Base-by-base conservation (phyloP, 1,140 invertebrate genomes). In the Dinothrombium tinctorium region DNA sequence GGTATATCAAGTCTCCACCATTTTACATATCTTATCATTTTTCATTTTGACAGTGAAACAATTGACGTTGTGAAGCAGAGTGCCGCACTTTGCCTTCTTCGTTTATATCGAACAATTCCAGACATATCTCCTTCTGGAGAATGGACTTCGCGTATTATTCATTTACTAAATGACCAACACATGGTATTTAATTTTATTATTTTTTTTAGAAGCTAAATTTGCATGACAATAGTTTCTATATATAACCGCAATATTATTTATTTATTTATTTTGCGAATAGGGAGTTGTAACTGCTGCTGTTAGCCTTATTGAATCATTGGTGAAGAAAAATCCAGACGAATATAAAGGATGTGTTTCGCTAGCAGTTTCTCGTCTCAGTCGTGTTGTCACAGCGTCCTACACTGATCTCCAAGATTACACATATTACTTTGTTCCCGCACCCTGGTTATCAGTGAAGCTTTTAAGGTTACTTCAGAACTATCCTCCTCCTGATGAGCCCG, bases 41-140 rank as follows among this genome's bases (percentile, higher is more conserved):
- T 6, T 35, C n/a, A n/a, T 12, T 35, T 35, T 28, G 4, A 23
- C 53, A 84, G 90, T 15, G 92, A 99, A 59, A 98, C 92, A 3
- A 95, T 96, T 71, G 94, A 99, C 64, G 83, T 94, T 35, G 92
- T 99, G 1, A 99, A 99, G 62, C 94, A 99, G 63, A 95, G 87
- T 51, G 92, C 94, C 47, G 92, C 92, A 31, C 64, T 99, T 2
- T 98, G 92, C 58, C 66, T 99, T 36, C 62, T 99, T 37, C 71
- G 87, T 48, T 62, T 99, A 23, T 76, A 96, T 54, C 70, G 94
- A 35, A 92, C 86, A 43, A 76, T 77, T 49, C 75, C 86, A 50
- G 95, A 68, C 43, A 78, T 95, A 20, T 87, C 96, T 54, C 87
- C 84, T 35, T 81, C 80, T 43, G 86, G 87, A 40, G 90, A 99